Conservation (phyloP, 2,113 vertebrate genomes). For the Rattus norvegicus region DNA sequence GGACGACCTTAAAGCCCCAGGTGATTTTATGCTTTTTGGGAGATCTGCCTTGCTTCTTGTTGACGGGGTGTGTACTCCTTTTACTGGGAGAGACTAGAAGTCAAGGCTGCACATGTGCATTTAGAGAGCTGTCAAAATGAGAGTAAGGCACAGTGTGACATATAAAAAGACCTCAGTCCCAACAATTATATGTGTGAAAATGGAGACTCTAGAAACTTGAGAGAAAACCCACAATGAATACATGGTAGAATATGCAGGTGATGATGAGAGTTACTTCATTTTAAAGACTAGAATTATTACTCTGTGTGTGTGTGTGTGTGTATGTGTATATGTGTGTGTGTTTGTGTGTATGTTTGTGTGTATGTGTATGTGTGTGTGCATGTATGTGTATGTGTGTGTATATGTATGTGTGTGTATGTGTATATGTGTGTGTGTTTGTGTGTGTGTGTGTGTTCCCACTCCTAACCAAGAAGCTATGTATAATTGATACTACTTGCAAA, state of each 20-base stretch:
- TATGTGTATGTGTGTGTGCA: too few relatives aligned
- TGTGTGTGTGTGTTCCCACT: not conserved
- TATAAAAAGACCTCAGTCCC: not conserved
- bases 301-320: too few relatives aligned
- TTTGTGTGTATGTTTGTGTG: too few relatives aligned
- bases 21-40: not conserved
- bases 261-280: not conserved
- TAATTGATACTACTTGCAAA: not conserved
- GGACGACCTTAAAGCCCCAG: too few relatives aligned
- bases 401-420: too few relatives aligned
- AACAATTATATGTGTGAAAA: constrained; percentile 11
- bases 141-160: not conserved
- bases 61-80: not conserved
- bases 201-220: constrained; percentile 9
- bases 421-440: not conserved
- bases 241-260: not conserved
- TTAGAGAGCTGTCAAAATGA: not conserved
- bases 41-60: not conserved
- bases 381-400: too few relatives aligned
- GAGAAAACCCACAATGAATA: not conserved
- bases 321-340: too few relatives aligned
- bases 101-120: not conserved
- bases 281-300: not conserved
- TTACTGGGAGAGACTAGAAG: not conserved
- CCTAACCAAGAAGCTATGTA: not conserved